Base-by-base conservation (phyloP, 2,113 vertebrate genomes). In the Aythya baeri region DNA sequence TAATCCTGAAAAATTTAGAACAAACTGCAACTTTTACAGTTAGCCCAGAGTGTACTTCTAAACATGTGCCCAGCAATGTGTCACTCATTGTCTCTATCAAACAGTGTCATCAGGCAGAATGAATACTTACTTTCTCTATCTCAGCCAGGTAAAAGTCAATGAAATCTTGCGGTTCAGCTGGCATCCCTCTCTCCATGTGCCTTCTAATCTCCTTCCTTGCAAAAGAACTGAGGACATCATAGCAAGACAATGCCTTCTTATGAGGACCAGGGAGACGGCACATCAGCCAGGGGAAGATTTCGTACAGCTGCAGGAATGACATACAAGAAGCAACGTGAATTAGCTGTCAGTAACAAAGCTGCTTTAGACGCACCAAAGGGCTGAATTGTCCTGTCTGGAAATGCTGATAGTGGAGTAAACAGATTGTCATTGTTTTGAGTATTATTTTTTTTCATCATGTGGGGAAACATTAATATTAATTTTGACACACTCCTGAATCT, bases 121-220 rank as follows among this genome's bases (percentile, higher is more conserved):
- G 58, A 76, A 80, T 43, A 65, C 96, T 92, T 73, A 97, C 97
- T 93, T 97, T 96, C 41, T 94, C 86, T 67, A 98, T 95, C 58
- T 98, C 94, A 77, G 67, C 92, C 61, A 97, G 86, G 83, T 97
- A 98, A 91, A 92, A 97, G 76, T 95, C 91, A 91, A 98, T 97
- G 89, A 98, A 97, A 75, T 97, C 97, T 54, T 95, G 46, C 1
- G 7, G 58, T 4, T 96, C 94, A 1, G 97, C 94, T 4, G 80
- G 52, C 5, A 1, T 9, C 31, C 71, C 94, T 58, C 36, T 55
- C n/a, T 95, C 94, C 3, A 2, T 61, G 83, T 97, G 95, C 44
- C 52, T 95, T 49, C 2, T 80, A 67, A 98, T 97, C 91, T 98
- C 97, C 14, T 66, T 91, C 75, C 16, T 43, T 73, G 97, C 86